Conservation (phyloP, 2,113 vertebrate species). For the Xenopus borealis region DNA sequence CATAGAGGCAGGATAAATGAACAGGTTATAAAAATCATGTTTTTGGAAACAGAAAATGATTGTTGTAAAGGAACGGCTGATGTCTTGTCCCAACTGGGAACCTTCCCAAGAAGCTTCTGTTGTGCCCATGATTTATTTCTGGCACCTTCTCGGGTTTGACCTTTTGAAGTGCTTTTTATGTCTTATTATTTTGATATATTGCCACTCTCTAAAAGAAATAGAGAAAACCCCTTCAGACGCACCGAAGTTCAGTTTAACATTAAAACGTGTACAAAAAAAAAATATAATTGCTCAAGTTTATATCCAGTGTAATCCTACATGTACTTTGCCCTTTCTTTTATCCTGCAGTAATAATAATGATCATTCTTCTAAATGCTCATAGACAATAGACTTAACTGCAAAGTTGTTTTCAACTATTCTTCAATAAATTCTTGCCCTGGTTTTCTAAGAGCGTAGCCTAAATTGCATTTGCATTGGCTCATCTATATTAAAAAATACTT, state of each 20-base stretch:
- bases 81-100: neutral
- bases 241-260: neutral
- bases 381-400: too few species aligned
- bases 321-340: too few species aligned
- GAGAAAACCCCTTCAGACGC: neutral
- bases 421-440: too few species aligned
- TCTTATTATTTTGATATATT: conserved; percentile 20
- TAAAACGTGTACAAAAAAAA: neutral
- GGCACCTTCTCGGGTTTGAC: neutral
- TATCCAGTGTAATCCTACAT: too few species aligned
- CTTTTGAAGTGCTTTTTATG: conserved; percentile 9
- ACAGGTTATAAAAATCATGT: neutral
- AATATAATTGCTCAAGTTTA: too few species aligned
- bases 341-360: too few species aligned
- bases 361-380: too few species aligned
- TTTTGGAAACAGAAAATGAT: neutral
- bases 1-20: neutral
- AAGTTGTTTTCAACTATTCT: too few species aligned
- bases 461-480: too few species aligned
- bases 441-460: too few species aligned
- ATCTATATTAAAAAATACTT: too few species aligned
- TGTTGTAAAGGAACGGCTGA: neutral
- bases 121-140: conserved; percentile 5
- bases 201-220: neutral
- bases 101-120: neutral